Evolutionary conservation across 2,113 vertebrate species (phyloP).

Genomic region (Leptodactylus fuscus): DNA sequence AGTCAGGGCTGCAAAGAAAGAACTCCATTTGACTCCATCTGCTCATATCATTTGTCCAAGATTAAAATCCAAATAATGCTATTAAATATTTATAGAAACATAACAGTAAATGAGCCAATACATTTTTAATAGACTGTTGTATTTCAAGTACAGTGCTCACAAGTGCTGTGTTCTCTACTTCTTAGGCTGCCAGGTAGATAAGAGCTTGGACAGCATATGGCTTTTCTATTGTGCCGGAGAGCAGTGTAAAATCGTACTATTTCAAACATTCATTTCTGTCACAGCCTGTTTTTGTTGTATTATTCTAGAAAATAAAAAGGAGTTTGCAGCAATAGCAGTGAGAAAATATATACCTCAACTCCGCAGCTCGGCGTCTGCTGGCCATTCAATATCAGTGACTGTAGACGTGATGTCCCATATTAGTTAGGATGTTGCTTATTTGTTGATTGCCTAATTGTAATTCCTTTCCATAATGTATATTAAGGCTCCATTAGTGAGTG

Average conservation of each 20-base stretch:
- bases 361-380: background rate
- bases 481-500: too few relatives aligned
- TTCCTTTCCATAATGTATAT: too few relatives aligned
- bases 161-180: slow-evolving; percentile 21
- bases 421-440: too few relatives aligned
- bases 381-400: background rate
- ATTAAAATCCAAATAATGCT: slow-evolving; percentile 56
- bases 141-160: slow-evolving; percentile 23
- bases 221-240: slow-evolving; percentile 17
- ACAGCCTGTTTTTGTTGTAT: background rate
- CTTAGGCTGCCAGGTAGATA: slow-evolving; percentile 10
- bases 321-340: background rate
- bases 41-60: slow-evolving; percentile 55
- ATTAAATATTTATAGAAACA: slow-evolving; percentile 60
- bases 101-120: slow-evolving; percentile 57
- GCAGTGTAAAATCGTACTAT: slow-evolving; percentile 13
- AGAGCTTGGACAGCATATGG: slow-evolving; percentile 10
- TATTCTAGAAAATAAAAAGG: background rate
- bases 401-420: background rate
- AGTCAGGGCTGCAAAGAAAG: background rate
- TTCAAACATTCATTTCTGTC: background rate
- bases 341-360: background rate
- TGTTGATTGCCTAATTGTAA: too few relatives aligned
- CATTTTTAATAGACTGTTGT: slow-evolving; percentile 58
- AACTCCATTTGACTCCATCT: slow-evolving; percentile 43